Evolutionary conservation across 2,888 invertebrate genomes (phyloP).

Genomic region (Pterostichus niger): DNA sequence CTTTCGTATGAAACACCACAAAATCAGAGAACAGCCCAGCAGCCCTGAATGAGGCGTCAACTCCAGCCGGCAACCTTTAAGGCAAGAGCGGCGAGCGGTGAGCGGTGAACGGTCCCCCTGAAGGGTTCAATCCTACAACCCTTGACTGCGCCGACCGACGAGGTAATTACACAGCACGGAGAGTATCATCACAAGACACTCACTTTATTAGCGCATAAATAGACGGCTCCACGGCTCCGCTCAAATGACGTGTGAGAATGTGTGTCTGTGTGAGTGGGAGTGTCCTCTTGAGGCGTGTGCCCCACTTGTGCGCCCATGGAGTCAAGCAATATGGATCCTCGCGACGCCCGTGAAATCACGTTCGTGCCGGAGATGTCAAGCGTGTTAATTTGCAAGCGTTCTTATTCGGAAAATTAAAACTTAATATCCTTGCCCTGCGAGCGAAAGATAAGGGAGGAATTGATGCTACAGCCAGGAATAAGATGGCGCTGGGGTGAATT

Average conservation of each 20-base stretch:
- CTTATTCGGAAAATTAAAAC: constrained; percentile 67
- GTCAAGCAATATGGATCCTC: constrained; percentile 33
- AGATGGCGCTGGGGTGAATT: neutral
- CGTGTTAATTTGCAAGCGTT: constrained; percentile 66
- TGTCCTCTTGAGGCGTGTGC: neutral
- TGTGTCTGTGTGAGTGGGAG: constrained; percentile 3
- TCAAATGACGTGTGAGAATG: constrained; percentile 58
- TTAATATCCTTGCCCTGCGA: constrained; percentile 66
- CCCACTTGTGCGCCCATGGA: neutral
- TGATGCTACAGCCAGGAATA: constrained; percentile 18
- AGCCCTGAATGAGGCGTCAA: constrained; percentile 7
- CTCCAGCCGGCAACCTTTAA: neutral
- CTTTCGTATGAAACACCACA: constrained; percentile 19
- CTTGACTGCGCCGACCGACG: constrained; percentile 4
- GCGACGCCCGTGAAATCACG: constrained; percentile 51
- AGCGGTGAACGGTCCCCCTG: neutral
- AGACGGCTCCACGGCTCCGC: constrained; percentile 48
- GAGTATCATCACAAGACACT: constrained; percentile 49
- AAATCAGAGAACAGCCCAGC: constrained; percentile 3
- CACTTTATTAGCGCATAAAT: constrained; percentile 65
- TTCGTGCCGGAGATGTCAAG: constrained; percentile 30
- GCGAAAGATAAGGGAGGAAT: constrained; percentile 58
- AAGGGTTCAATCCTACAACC: constrained; percentile 7
- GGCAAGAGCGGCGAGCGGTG: no score
- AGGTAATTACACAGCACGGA: constrained; percentile 42